phyloP scores from a whole-genome alignment of 2,113 vertebrate genomes.

The Zapornia atra region DNA sequence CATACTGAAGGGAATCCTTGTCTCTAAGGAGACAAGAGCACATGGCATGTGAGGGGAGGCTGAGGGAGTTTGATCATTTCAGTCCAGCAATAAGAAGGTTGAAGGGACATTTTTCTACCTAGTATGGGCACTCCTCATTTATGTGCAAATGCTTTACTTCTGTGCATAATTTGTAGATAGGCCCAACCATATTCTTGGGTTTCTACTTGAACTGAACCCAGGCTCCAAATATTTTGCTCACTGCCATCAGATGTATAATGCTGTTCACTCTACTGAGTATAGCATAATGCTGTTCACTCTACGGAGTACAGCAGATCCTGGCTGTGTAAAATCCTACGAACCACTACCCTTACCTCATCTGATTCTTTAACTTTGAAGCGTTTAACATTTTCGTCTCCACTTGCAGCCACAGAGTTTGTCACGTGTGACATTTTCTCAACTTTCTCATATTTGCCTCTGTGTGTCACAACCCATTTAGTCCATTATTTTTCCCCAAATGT shows the following conservation, averaged over 20 bases:
- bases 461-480: background rate
- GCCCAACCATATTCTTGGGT: background rate
- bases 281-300: background rate
- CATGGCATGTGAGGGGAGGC: accelerated
- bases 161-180: background rate
- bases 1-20: background rate
- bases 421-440: background rate
- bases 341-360: background rate
- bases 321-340: background rate
- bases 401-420: background rate
- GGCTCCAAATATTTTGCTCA: background rate
- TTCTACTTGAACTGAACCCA: background rate
- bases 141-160: background rate
- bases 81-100: background rate
- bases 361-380: background rate
- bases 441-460: background rate
- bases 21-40: background rate
- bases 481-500: background rate
- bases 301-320: background rate
- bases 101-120: background rate
- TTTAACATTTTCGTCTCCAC: background rate
- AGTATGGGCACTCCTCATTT: background rate
- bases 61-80: background rate
- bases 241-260: background rate
- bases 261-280: no score